These are phyloP conservation scores for Origma solitaria DNA, from an alignment of 2,113 vertebrate genomes.

Conservation along the genomic window DNA sequence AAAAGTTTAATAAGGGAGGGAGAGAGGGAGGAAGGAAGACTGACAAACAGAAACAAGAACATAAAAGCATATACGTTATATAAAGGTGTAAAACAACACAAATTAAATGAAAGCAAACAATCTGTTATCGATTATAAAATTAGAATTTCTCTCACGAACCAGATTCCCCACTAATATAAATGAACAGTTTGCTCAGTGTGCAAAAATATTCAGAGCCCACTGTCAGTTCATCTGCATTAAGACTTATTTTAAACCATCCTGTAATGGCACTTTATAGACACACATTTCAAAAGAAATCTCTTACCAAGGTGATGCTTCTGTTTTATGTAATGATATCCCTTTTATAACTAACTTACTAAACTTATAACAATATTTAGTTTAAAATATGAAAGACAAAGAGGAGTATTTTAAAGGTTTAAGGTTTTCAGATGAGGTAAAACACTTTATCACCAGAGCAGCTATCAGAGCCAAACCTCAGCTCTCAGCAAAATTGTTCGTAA, in stretches of 20 bases:
- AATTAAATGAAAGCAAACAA: neutral
- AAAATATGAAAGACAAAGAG: neutral
- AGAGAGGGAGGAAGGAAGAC: neutral
- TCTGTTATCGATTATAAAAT: neutral
- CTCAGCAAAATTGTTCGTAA: neutral
- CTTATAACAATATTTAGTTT: neutral
- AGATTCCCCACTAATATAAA: neutral
- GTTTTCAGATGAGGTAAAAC: neutral
- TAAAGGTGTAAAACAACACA: neutral
- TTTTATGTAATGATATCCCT: neutral
- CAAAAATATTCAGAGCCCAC: neutral
- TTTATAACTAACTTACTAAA: neutral
- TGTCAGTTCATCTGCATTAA: neutral
- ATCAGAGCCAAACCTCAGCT: neutral
- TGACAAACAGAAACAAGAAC: neutral
- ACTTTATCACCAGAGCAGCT: neutral
- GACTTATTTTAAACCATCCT: neutral
- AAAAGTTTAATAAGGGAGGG: neutral
- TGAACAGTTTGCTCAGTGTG: neutral
- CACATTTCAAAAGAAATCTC: neutral
- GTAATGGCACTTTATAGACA: neutral
- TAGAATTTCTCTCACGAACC: neutral
- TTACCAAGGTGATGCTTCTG: neutral
- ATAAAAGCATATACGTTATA: neutral
- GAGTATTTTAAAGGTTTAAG: neutral